Evolutionary conservation across 1,140 invertebrate species (phyloP).

Genomic region (Hormaphis cornu): DNA sequence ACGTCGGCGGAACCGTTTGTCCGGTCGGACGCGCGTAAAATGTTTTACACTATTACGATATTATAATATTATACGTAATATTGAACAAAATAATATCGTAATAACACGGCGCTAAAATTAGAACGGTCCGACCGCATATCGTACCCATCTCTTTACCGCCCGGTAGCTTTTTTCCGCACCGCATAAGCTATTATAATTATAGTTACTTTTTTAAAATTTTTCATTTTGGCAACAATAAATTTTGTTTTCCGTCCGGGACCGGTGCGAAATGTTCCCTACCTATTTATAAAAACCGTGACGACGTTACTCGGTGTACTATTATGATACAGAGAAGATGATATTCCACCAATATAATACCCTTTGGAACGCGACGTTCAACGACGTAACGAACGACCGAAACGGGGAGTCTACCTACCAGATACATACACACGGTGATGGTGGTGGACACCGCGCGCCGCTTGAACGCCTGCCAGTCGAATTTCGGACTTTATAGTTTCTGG

Average conservation of each 20-base stretch:
- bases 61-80: not conserved
- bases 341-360: too few species aligned
- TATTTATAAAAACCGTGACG: conserved; percentile 15
- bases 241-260: not conserved
- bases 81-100: not conserved
- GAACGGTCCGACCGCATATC: not conserved
- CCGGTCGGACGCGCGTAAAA: not conserved
- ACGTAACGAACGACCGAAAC: too few species aligned
- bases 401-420: too few species aligned
- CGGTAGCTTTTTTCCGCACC: not conserved
- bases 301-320: too few species aligned
- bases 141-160: not conserved
- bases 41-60: not conserved
- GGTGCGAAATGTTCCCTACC: not conserved
- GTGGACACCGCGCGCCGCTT: not conserved
- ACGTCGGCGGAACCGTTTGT: not conserved
- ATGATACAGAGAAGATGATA: too few species aligned
- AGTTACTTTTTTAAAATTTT: too few species aligned
- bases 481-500: not conserved
- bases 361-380: too few species aligned
- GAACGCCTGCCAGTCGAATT: not conserved
- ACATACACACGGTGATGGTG: too few species aligned
- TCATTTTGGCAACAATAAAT: conserved; percentile 19
- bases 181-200: too few species aligned
- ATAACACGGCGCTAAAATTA: conserved; percentile 17